Evolutionary conservation across 2,888 invertebrate species (phyloP), one percentile per base, ranked within the genome.

Genomic region (Bembecia ichneumoniformis): DNA sequence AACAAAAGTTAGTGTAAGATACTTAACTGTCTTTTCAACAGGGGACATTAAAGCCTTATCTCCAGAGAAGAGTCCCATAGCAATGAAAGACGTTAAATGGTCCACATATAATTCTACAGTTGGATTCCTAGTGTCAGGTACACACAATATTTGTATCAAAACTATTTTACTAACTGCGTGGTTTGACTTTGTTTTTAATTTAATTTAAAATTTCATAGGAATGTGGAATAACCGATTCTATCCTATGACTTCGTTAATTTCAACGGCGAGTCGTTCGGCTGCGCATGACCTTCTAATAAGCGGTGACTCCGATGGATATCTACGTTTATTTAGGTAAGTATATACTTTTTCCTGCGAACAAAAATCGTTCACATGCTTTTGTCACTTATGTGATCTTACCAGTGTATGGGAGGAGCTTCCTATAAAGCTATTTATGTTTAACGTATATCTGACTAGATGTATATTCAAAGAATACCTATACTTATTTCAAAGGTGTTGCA

Each of bases 21-120:
- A 2, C 2, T 28, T 9, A 35, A 40, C 40, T 35, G 1, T 49
- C 52, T 52, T 56, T 34, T 51, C 86, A 88, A 45, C 68, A 94
- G 94, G 96, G 96, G 96, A 96, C 68, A 92, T 96, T n/a, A 94
- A 95, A 75, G 92, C 95, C 0, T 77, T 96, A 48, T 93, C 95
- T 1, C 93, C 94, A 7, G 95, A 96, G 68, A 95, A 95, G 70
- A 95, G 95, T 72, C 94, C 95, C 2, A 90, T 95, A 54, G 94
- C 94, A 3, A 95, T 96, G 94, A 95, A 96, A 72, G 96, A 96
- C 68, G 92, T 94, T 1, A 95, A 95, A 77, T 96, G 96, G 96
- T 90, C 93, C 56, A 93, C 95, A 1, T 94, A 94, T 63, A 96
- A 95, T 63, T 94, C 94, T 46, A 94, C 94, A 0, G 93, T 96